Conservation (phyloP, 1,140 invertebrate species). For the Maniola jurtina region DNA sequence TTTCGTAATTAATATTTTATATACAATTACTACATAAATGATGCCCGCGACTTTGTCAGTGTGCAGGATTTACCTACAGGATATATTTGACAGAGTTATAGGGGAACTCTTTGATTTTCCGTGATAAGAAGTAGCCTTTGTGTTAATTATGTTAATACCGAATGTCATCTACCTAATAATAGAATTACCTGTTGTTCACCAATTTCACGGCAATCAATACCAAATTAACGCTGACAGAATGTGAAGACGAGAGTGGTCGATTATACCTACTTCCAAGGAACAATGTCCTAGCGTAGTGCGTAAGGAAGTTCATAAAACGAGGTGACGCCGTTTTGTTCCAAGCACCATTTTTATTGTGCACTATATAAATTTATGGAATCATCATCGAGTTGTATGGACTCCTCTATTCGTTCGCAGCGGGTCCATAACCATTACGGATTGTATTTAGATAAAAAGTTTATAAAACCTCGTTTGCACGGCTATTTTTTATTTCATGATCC, state of each 20-base stretch:
- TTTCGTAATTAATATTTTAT: too few relatives aligned
- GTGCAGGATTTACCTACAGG: too few relatives aligned
- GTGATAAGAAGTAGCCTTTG: too few relatives aligned
- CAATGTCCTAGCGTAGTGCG: conserved; percentile 43
- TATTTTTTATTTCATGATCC: conserved; percentile 12
- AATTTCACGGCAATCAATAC: conserved; percentile 62
- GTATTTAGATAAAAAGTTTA: conserved; percentile 55
- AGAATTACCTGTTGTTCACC: conserved; percentile 42
- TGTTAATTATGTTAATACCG: too few relatives aligned
- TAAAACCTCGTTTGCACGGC: conserved; percentile 33
- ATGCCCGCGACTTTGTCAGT: too few relatives aligned
- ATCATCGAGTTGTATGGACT: conserved; percentile 75
- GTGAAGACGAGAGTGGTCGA: conserved; percentile 22
- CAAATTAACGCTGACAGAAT: conserved; percentile 28
- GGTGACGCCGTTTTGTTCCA: conserved; percentile 69
- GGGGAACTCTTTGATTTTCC: too few relatives aligned
- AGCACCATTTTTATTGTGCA: conserved; percentile 71
- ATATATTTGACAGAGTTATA: too few relatives aligned
- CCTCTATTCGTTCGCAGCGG: conserved; percentile 60
- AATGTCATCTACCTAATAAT: conserved; percentile 41
- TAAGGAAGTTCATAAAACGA: conserved; percentile 58
- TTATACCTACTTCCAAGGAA: conserved; percentile 34
- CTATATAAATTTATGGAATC: conserved; percentile 78
- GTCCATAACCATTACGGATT: conserved; percentile 73
- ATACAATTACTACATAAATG: too few relatives aligned